phyloP scores from a whole-genome alignment of 30 jellyfish, hydroid and myxozoan genomes.

The Aurelia sp. region DNA sequence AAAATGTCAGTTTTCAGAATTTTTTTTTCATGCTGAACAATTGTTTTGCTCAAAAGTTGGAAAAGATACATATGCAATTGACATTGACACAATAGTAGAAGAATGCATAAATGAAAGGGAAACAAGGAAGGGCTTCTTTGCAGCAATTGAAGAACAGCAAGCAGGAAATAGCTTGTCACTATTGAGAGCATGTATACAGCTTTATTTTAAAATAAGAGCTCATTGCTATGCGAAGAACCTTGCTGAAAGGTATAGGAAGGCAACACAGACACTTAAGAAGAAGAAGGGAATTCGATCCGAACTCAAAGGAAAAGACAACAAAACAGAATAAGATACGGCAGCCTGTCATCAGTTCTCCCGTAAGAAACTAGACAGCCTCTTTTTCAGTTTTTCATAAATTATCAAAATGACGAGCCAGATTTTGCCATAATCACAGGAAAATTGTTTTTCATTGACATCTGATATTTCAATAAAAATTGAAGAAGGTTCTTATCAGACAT shows the following conservation, averaged over 20 bases:
- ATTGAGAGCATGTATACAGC: conserved; percentile 13
- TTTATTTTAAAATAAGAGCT: background rate
- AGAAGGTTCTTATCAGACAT: no score
- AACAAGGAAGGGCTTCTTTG: background rate
- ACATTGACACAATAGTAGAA: background rate
- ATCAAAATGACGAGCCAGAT: no score
- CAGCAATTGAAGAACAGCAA: background rate
- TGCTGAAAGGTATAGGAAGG: conserved; percentile 18
- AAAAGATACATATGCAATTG: conserved; percentile 9
- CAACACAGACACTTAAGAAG: conserved; percentile 8
- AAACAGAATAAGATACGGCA: background rate
- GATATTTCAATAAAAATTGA: no score
- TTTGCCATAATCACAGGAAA: no score
- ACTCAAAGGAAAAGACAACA: conserved; percentile 5
- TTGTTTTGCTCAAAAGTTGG: conserved; percentile 11
- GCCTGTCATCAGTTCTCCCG: no score
- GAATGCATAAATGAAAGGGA: conserved; percentile 2
- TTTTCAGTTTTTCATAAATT: no score
- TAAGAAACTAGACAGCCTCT: no score
- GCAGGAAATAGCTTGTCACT: background rate
- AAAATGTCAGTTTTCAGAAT: conserved; percentile 18
- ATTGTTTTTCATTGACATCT: no score
- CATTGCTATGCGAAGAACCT: background rate
- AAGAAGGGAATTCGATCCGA: conserved; percentile 7
- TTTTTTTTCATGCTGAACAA: conserved; percentile 23